Percentiles rank a stretch among this genome's conserved stretches.
These are phyloP conservation scores for Notoglanidium macrostoma DNA, from an alignment of 2,797 vertebrate genomes.

Conservation along the genomic window DNA sequence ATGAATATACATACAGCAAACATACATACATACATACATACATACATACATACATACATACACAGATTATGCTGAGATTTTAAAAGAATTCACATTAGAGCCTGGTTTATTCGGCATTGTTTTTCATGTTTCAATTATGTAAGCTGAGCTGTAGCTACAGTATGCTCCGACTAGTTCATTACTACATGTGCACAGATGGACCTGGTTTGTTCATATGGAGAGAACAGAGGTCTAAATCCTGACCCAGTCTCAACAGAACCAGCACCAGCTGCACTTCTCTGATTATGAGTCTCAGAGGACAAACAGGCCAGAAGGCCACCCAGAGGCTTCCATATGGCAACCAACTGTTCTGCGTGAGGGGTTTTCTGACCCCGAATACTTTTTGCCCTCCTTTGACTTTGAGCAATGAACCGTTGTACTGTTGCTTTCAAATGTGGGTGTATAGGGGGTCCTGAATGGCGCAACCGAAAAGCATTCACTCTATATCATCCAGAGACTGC, in stretches of 20 bases:
- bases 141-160: background rate
- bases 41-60: background rate
- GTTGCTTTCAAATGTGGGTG: background rate
- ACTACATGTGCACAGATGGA: slow-evolving; percentile 27
- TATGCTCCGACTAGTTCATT: background rate
- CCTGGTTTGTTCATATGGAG: slow-evolving; percentile 27
- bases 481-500: no score
- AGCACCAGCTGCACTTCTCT: slow-evolving; percentile 48
- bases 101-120: background rate
- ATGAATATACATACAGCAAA: background rate
- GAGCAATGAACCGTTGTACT: background rate
- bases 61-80: background rate
- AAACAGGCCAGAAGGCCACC: slow-evolving; percentile 42
- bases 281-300: slow-evolving; percentile 50
- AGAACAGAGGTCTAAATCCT: slow-evolving; percentile 37
- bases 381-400: slow-evolving; percentile 12
- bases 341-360: slow-evolving; percentile 44
- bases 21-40: background rate
- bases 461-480: no score
- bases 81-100: background rate
- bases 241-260: slow-evolving; percentile 44
- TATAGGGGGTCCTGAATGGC: no score
- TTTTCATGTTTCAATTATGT: background rate
- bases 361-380: slow-evolving; percentile 13
- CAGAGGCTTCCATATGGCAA: slow-evolving; percentile 55